Conservation (phyloP, 2,888 invertebrate genomes). For the Drosophila longiperda region DNA sequence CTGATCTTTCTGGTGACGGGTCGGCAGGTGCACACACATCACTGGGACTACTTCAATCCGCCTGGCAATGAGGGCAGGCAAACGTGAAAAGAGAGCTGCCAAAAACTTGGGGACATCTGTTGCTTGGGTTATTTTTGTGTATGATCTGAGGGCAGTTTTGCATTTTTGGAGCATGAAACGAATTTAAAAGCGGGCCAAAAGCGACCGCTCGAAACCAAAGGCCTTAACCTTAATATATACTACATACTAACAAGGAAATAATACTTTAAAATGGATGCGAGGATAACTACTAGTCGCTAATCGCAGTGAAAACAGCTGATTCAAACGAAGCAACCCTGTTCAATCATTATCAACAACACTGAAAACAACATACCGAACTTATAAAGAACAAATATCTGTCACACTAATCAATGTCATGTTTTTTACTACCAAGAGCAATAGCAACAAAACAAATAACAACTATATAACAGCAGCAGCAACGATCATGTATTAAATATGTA, state of each 20-base stretch:
- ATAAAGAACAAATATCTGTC: constrained; percentile 40
- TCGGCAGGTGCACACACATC: constrained; percentile 91
- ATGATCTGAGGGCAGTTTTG: constrained; percentile 70
- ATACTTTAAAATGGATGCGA: constrained; percentile 67
- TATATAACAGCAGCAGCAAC: constrained; percentile 41
- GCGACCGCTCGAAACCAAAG: constrained; percentile 74
- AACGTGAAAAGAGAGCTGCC: constrained; percentile 64
- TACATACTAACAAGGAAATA: constrained; percentile 56
- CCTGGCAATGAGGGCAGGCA: constrained; percentile 87
- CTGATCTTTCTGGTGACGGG: constrained; percentile 91
- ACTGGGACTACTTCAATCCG: constrained; percentile 95
- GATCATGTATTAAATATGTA: constrained; percentile 74
- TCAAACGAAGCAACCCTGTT: constrained; percentile 53
- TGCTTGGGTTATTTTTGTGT: constrained; percentile 27
- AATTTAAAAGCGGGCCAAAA: constrained; percentile 75
- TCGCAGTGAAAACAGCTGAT: constrained; percentile 53
- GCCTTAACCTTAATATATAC: constrained; percentile 73
- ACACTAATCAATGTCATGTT: constrained; percentile 52
- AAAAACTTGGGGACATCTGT: constrained; percentile 43
- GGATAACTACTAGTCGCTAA: constrained; percentile 68
- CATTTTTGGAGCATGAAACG: constrained; percentile 82
- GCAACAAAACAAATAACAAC: constrained; percentile 14
- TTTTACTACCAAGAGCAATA: constrained; percentile 36
- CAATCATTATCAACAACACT: constrained; percentile 28
- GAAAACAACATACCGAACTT: constrained; percentile 27